Evolutionary conservation across 1,140 invertebrate genomes (phyloP).

Genomic region (Bombus waltoni): DNA sequence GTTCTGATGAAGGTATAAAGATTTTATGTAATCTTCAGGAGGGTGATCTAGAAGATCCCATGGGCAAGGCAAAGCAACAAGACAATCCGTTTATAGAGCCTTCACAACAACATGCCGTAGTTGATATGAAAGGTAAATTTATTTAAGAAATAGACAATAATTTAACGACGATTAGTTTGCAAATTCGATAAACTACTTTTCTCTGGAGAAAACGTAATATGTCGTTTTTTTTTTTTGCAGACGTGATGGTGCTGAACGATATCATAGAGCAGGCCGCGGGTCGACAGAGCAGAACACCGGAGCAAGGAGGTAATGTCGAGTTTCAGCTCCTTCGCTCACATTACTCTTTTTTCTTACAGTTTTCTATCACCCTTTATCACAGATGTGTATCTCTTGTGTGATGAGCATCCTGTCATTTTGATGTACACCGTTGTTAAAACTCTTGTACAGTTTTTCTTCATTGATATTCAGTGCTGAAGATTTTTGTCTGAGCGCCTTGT

Average conservation of each 20-base stretch:
- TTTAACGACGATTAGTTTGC: background rate
- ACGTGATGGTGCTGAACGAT: slow-evolving; percentile 98
- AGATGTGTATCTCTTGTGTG: slow-evolving; percentile 53
- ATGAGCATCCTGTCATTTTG: slow-evolving; percentile 48
- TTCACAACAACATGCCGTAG: slow-evolving; percentile 92
- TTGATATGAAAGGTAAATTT: slow-evolving; percentile 95
- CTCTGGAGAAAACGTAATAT: no score
- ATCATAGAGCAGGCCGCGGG: slow-evolving; percentile 98
- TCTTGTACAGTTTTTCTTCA: slow-evolving; percentile 28
- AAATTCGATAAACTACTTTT: background rate
- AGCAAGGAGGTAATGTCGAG: slow-evolving; percentile 90
- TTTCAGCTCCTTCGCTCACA: background rate
- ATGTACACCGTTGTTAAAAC: slow-evolving; percentile 48
- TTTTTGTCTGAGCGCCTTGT: slow-evolving; percentile 58
- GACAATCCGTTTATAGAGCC: slow-evolving; percentile 96
- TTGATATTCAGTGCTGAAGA: slow-evolving; percentile 51
- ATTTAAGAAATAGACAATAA: background rate
- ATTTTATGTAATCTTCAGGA: slow-evolving; percentile 82
- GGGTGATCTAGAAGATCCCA: slow-evolving; percentile 89
- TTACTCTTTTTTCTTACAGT: slow-evolving; percentile 24
- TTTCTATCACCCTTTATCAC: slow-evolving; percentile 39
- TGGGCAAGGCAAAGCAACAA: slow-evolving; percentile 92
- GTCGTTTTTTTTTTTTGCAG: slow-evolving; percentile 83
- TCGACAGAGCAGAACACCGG: slow-evolving; percentile 91
- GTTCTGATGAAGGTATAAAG: background rate